Evolutionary conservation across 2,888 invertebrate species (phyloP).

Genomic region (Lumbricus terrestris): DNA sequence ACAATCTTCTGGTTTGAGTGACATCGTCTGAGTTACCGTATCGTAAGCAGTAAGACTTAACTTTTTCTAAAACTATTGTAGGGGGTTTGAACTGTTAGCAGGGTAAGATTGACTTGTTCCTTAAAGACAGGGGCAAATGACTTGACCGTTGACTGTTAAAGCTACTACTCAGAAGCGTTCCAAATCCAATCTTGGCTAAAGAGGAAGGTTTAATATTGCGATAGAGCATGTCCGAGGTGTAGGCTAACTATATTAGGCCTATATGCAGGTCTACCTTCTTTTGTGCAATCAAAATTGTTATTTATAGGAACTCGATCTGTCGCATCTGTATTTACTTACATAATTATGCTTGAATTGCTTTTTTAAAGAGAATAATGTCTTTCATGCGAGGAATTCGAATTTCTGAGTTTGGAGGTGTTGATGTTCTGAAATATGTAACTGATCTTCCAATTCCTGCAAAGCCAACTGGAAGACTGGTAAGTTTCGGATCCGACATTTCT

Average conservation of each 20-base stretch:
- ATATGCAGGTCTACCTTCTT: neutral
- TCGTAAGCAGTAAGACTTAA: neutral
- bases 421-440: constrained; percentile 56
- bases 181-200: too few species aligned
- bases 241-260: too few species aligned
- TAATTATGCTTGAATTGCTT: too few species aligned
- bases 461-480: constrained; percentile 56
- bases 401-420: constrained; percentile 60
- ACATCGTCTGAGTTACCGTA: neutral
- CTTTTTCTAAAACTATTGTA: too few species aligned
- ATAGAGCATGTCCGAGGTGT: too few species aligned
- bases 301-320: neutral
- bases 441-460: constrained; percentile 48
- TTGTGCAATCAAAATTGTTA: neutral
- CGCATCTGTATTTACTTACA: too few species aligned
- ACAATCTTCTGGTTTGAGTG: too few species aligned
- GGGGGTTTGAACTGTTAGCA: neutral
- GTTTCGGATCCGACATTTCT: too few species aligned
- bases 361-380: neutral
- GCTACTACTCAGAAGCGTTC: too few species aligned
- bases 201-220: too few species aligned
- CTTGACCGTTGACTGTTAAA: too few species aligned
- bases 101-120: neutral
- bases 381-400: constrained; percentile 57
- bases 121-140: neutral